Base-by-base conservation (phyloP, 2,888 invertebrate species). In the Tribolium freemani region DNA sequence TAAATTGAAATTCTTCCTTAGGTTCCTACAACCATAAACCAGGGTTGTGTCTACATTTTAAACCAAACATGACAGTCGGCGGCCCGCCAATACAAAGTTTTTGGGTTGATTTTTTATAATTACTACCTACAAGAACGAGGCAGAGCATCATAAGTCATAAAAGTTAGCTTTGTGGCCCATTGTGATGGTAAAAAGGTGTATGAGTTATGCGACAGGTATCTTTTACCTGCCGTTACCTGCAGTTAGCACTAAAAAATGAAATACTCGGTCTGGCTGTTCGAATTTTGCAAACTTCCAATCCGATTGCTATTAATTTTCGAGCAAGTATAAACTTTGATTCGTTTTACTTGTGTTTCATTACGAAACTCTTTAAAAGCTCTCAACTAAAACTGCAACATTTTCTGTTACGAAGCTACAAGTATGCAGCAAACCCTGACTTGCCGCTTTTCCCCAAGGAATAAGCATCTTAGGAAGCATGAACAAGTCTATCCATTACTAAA, bases 111-210 rank as follows among this genome's bases (percentile, higher is more conserved):
- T 78, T 78, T 76, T 78, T 77, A 79, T 82, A 82, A 82, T 82
- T 82, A 81, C 79, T 77, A 78, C 80, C 80, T 79, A 56, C 50
- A 77, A 64, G 60, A 56, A 75, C 64, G 74, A 63, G 78, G 64
- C 76, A 69, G 63, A 66, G 76, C 71, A 75, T 70, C 77, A 79
- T 81, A 78, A 78, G 77, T 81, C 80, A 78, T 78, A 77, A 38
- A 76, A 75, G 16, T 74, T 64, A 54, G 53, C 63, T 60, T 71
- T 78, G 77, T 78, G 74, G 71, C 74, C 81, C 78, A 81, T 83
- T 83, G 82, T 83, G 78, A 83, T 81, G 80, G 78, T 80, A 81
- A 81, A 75, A 73, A 73, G 76, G 76, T 66, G 73, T 77, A 79
- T 82, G 81, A 81, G 78, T 77, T 80, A 81, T 81, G 78, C 76